Percentiles rank a stretch among this genome's conserved stretches.
phyloP scores from a whole-genome alignment of 2,113 vertebrate species.

The Megaceryle maxima region DNA sequence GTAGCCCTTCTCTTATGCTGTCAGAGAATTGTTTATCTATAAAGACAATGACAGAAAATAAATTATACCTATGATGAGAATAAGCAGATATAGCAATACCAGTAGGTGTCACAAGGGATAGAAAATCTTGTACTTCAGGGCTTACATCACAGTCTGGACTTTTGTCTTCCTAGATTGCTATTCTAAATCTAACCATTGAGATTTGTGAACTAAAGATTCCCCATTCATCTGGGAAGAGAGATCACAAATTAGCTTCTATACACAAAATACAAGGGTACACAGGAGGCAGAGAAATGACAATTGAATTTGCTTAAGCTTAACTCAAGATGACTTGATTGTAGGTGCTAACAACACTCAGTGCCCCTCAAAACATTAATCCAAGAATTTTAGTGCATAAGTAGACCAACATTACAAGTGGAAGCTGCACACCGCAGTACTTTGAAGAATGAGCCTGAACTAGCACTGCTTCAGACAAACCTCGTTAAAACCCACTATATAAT shows the following conservation, averaged over 20 bases:
- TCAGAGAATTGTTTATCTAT: neutral
- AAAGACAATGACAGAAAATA: neutral
- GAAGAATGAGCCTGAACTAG: neutral
- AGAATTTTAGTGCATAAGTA: neutral
- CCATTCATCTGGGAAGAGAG: neutral
- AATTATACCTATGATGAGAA: neutral
- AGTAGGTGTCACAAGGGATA: accelerated
- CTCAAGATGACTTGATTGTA: neutral
- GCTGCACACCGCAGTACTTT: neutral
- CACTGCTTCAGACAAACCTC: neutral
- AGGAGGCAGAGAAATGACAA: neutral
- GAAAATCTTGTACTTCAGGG: neutral
- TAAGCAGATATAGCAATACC: neutral
- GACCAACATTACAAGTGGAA: neutral
- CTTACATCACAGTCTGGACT: neutral
- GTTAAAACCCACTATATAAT: neutral
- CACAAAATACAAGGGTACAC: neutral
- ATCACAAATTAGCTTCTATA: neutral
- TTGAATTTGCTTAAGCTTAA: neutral
- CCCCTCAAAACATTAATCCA: neutral
- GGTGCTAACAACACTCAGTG: neutral
- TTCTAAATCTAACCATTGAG: neutral
- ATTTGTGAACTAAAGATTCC: neutral
- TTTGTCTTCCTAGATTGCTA: neutral
- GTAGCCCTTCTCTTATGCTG: accelerated